These are phyloP conservation scores for Phodopus roborovskii DNA, from an alignment of 2,113 vertebrate species.

Conservation along the genomic window DNA sequence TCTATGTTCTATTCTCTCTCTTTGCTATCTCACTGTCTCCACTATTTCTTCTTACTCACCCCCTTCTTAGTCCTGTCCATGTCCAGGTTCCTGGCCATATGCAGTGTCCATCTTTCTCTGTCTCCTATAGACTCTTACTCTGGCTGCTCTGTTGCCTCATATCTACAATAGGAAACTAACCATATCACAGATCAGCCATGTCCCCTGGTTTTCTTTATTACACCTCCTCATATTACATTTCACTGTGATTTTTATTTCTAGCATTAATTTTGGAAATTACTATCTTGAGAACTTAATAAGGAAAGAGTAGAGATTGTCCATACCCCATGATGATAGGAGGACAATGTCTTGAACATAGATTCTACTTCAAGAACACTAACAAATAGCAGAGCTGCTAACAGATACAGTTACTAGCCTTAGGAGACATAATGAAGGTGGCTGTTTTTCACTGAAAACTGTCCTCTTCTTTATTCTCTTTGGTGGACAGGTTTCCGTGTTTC, in stretches of 20 bases:
- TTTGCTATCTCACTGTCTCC: not conserved
- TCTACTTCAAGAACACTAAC: not conserved
- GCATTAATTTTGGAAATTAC: not conserved
- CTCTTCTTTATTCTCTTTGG: not conserved
- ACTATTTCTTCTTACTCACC: not conserved
- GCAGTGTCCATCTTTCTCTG: not conserved
- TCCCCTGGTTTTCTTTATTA: not conserved
- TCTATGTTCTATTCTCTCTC: not conserved
- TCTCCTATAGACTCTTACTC: not conserved
- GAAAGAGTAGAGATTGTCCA: not conserved
- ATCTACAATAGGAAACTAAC: not conserved
- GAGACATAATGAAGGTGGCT: not conserved
- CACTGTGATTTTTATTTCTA: not conserved
- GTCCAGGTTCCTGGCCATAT: not conserved
- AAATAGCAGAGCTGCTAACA: not conserved
- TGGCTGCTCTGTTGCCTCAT: not conserved
- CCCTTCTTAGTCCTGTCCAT: not conserved
- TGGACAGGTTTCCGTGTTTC: not conserved
- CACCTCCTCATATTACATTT: not conserved
- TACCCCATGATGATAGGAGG: not conserved
- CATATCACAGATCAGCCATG: not conserved
- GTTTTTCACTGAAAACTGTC: not conserved
- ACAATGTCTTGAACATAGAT: too few relatives aligned
- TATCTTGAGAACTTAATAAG: not conserved
- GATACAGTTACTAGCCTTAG: not conserved